Evolutionary conservation across 1,140 invertebrate genomes (phyloP).

Genomic region (Galleria mellonella): DNA sequence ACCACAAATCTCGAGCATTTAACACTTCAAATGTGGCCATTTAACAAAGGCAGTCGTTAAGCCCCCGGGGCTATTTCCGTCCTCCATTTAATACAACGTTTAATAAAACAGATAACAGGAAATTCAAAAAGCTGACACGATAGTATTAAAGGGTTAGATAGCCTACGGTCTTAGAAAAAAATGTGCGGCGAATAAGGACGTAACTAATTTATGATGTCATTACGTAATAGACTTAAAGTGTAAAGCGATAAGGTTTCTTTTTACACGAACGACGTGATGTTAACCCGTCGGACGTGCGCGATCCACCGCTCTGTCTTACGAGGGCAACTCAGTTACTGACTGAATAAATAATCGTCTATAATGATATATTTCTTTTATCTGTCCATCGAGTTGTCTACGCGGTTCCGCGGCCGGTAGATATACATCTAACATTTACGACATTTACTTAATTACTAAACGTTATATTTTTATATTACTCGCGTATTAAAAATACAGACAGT

Average conservation of each 20-base stretch:
- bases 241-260: slow-evolving; percentile 7
- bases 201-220: no score
- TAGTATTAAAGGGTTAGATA: slow-evolving; percentile 35
- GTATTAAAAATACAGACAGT: no score
- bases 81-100: slow-evolving; percentile 13
- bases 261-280: slow-evolving; percentile 1
- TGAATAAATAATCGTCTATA: slow-evolving; percentile 43
- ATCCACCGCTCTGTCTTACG: slow-evolving; percentile 19
- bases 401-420: slow-evolving; percentile 19
- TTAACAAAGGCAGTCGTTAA: slow-evolving; percentile 19
- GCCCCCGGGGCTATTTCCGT: slow-evolving; percentile 23
- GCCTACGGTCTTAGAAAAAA: slow-evolving; percentile 30
- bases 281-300: slow-evolving; percentile 23
- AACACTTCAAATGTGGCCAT: slow-evolving; percentile 19
- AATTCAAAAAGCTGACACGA: slow-evolving; percentile 24
- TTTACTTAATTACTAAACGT: slow-evolving; percentile 8
- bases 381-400: slow-evolving; percentile 25
- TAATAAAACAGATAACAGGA: slow-evolving; percentile 39
- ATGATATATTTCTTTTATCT: slow-evolving; percentile 46
- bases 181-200: background rate
- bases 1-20: slow-evolving; percentile 9
- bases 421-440: slow-evolving; percentile 25
- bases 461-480: no score
- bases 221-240: slow-evolving; percentile 3
- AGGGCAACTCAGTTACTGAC: slow-evolving; percentile 9